phyloP scores from a whole-genome alignment of 2,888 invertebrate genomes.

The Netelia melanura region DNA sequence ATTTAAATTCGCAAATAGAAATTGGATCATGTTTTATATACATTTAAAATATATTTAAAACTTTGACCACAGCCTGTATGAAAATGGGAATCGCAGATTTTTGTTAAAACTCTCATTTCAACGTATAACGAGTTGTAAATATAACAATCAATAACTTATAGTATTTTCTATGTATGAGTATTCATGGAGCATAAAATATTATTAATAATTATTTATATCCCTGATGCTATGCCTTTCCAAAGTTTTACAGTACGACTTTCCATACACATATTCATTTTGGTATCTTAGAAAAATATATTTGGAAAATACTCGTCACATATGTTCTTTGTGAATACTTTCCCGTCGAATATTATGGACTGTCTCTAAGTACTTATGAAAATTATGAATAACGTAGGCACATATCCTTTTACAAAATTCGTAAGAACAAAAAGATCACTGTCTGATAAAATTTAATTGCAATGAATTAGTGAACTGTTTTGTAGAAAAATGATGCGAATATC shows the following conservation, averaged over 20 bases:
- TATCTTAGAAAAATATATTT: background rate
- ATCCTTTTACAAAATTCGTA: background rate
- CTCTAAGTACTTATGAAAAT: background rate
- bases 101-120: background rate
- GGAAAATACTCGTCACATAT: background rate
- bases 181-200: too few species aligned
- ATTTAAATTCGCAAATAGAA: background rate
- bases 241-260: background rate
- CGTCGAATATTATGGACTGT: background rate
- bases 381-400: background rate
- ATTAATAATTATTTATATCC: too few species aligned
- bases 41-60: slow-evolving; percentile 26
- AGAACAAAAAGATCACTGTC: too few species aligned
- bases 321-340: background rate
- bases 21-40: background rate
- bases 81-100: background rate
- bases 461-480: background rate
- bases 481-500: background rate
- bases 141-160: too few species aligned
- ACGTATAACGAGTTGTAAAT: background rate
- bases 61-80: slow-evolving; percentile 22
- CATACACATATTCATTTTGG: background rate
- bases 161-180: too few species aligned
- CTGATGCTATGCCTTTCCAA: too few species aligned
- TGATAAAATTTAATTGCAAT: background rate